Conservation (phyloP, 2,888 invertebrate genomes). For the Cerceris ruficornis region DNA sequence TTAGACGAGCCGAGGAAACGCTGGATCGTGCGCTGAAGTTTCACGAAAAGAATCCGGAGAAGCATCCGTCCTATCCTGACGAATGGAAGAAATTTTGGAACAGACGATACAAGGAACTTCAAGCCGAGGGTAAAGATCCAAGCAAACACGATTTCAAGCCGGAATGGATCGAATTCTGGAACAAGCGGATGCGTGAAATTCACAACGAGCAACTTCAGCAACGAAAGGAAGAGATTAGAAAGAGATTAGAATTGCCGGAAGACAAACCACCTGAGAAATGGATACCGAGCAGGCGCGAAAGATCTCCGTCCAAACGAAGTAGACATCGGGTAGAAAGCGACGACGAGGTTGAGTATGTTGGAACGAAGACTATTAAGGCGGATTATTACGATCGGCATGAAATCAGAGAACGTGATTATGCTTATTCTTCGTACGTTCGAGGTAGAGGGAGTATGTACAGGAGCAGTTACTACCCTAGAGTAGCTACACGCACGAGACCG, state of each 20-base stretch:
- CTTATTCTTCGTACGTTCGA: constrained; percentile 62
- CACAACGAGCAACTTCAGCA: constrained; percentile 87
- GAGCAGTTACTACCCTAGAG: constrained; percentile 59
- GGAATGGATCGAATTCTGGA: constrained; percentile 95
- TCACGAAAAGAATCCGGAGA: constrained; percentile 93
- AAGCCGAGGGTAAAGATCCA: constrained; percentile 89
- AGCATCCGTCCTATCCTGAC: constrained; percentile 93
- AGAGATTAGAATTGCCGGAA: constrained; percentile 84
- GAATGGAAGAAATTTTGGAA: constrained; percentile 97
- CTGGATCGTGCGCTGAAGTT: constrained; percentile 87
- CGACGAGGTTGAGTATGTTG: constrained; percentile 79
- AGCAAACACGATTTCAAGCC: constrained; percentile 92
- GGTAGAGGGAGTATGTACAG: constrained; percentile 66
- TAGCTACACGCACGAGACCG: constrained; percentile 61
- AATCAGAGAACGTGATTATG: constrained; percentile 65
- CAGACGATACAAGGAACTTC: constrained; percentile 90
- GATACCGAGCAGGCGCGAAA: constrained; percentile 61
- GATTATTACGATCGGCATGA: constrained; percentile 76
- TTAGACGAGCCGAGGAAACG: constrained; percentile 83
- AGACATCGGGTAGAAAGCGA: constrained; percentile 74
- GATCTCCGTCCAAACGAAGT: constrained; percentile 57
- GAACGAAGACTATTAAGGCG: constrained; percentile 69
- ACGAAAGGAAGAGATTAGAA: constrained; percentile 87
- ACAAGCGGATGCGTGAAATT: constrained; percentile 90
- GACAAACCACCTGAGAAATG: constrained; percentile 76